Conservation (phyloP, 2,113 vertebrate species). For the Montifringilla adamsi region DNA sequence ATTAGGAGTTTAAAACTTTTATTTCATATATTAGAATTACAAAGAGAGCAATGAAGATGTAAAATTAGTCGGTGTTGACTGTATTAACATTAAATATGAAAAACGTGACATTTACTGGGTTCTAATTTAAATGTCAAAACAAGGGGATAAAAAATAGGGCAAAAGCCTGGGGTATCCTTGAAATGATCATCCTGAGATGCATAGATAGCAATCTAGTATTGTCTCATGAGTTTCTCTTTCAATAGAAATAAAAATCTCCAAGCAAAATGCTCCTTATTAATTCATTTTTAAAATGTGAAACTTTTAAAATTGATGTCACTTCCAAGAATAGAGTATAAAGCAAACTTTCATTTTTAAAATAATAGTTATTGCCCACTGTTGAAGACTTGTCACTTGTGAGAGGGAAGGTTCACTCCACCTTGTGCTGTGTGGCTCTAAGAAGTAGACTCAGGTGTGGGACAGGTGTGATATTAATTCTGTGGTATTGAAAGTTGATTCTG, state of each 20-base stretch:
- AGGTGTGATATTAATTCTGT: neutral
- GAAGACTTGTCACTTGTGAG: neutral
- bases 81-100: neutral
- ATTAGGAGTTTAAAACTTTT: neutral
- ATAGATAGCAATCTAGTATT: neutral
- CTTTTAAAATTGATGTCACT: neutral
- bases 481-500: neutral
- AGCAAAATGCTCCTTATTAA: neutral
- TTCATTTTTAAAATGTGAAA: neutral
- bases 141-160: neutral
- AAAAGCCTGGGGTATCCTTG: neutral
- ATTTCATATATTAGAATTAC: neutral
- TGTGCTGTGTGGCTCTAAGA: neutral
- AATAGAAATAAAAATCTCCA: neutral
- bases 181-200: neutral
- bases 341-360: neutral
- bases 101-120: neutral
- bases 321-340: neutral
- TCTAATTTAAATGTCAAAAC: conserved; percentile 1
- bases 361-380: neutral
- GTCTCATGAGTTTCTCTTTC: neutral
- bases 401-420: neutral
- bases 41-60: neutral
- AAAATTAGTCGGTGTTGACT: neutral
- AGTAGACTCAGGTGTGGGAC: neutral